A percentile compares a stretch with the other conserved stretches of the same genome.
Conservation (phyloP, 2,888 invertebrate genomes). For the Emesis furor region DNA sequence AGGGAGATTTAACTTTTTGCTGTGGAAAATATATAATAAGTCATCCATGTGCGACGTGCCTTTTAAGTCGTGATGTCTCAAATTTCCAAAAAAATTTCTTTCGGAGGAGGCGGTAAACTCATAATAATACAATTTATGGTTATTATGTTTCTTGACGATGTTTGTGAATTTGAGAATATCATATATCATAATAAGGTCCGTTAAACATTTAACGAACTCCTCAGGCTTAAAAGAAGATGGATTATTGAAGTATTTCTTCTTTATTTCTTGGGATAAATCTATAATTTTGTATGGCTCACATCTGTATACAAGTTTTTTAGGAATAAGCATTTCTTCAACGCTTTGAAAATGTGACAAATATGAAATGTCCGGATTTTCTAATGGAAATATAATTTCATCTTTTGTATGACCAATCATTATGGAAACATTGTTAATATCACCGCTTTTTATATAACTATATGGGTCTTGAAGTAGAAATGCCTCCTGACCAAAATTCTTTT, state of each 20-base stretch:
- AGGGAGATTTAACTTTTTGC: conserved; percentile 77
- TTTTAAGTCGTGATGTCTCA: conserved; percentile 78
- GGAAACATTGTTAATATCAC: conserved; percentile 90
- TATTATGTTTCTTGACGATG: conserved; percentile 65
- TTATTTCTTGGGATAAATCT: conserved; percentile 78
- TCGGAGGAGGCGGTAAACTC: conserved; percentile 80
- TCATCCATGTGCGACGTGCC: conserved; percentile 84
- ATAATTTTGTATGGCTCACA: conserved; percentile 73
- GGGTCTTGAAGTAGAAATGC: conserved; percentile 80
- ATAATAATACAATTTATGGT: conserved; percentile 77
- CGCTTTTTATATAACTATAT: conserved; percentile 80
- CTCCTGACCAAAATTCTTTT: conserved; percentile 81
- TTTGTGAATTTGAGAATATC: conserved; percentile 75
- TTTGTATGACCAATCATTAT: conserved; percentile 94
- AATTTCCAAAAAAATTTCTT: conserved; percentile 78
- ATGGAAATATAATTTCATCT: conserved; percentile 90
- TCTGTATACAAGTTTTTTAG: conserved; percentile 77
- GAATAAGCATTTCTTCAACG: conserved; percentile 79
- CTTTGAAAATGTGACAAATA: conserved; percentile 71
- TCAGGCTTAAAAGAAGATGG: conserved; percentile 74
- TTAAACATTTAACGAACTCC: conserved; percentile 76
- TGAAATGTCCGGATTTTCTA: conserved; percentile 57
- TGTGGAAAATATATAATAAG: conserved; percentile 82
- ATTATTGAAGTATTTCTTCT: conserved; percentile 79
- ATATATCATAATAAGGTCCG: conserved; percentile 74